Base-by-base conservation (phyloP, 2,888 invertebrate species). In the Volucella inanis region DNA sequence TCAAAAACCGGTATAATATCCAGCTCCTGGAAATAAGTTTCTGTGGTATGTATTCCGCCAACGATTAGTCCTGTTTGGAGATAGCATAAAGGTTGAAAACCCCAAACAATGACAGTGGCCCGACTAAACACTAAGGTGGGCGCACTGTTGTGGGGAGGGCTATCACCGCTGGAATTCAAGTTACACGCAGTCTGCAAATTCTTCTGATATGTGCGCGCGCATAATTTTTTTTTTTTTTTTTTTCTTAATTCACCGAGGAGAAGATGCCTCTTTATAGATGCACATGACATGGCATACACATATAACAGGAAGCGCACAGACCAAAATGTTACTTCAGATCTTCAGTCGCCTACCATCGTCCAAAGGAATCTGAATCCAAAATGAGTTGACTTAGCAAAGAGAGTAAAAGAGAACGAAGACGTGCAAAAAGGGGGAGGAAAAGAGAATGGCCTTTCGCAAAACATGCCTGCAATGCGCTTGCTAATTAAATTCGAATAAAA, bases 61-160 rank as follows among this genome's bases (percentile, higher is more conserved):
- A 87, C 81, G 87, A 89, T 88, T 87, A 89, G 89, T 89, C 89
- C 88, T 88, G 88, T 89, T 88, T 87, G 88, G 88, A 87, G 89
- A 87, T 88, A 88, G 87, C 89, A 87, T 86, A 89, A 89, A 89
- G 89, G 87, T 89, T 89, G 89, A 89, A 87, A 89, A 89, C 89
- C 87, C 88, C 88, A 89, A 89, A 88, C 87, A 88, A 74, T 82
- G 82, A 70, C 82, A 77, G 71, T 70, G 41, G 61, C 80, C 71
- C 41, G 86, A 88, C 87, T 72, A 62, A 61, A 64, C 62, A 49
- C 39, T 54, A 78, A 86, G 75, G 87, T 87, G 38, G 18, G 22
- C 6, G 31, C 11, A 31, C n/a, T 1, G 14, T 8, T 1, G 47
- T 47, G 47, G 38, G n/a, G 61, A n/a, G 39, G 71, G 55, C 80